Evolutionary conservation across 2,797 vertebrate species (phyloP).

Genomic region (Petrocephalus sullivani): DNA sequence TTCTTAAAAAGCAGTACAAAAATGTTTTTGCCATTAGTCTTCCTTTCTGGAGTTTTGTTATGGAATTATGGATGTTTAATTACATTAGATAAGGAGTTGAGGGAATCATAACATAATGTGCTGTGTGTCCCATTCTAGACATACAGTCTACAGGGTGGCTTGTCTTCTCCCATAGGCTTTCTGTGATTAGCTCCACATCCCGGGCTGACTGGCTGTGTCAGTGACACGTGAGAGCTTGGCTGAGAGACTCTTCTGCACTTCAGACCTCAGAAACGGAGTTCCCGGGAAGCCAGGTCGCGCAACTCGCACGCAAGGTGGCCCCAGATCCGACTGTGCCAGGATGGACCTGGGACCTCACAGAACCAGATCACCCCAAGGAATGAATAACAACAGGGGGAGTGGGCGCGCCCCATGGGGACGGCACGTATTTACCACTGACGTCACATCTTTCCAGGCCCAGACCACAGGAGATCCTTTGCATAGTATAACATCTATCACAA

Average conservation of each 20-base stretch:
- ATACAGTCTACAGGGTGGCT: background rate
- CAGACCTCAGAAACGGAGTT: background rate
- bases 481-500: background rate
- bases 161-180: background rate
- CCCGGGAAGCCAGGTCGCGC: background rate
- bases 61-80: background rate
- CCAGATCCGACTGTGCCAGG: background rate
- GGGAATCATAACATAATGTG: background rate
- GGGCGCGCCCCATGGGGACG: background rate
- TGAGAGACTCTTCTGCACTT: background rate
- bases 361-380: background rate
- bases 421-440: background rate
- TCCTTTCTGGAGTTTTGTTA: background rate
- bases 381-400: background rate
- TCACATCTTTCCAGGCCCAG: background rate
- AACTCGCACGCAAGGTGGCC: background rate
- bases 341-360: background rate
- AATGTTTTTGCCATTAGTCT: background rate
- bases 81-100: background rate
- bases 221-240: background rate
- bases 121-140: background rate
- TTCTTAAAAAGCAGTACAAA: background rate
- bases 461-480: background rate
- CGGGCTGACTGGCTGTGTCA: background rate
- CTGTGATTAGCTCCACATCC: background rate